These are phyloP conservation scores for Perdita meconis DNA, from an alignment of 2,888 invertebrate species.

Conservation along the genomic window DNA sequence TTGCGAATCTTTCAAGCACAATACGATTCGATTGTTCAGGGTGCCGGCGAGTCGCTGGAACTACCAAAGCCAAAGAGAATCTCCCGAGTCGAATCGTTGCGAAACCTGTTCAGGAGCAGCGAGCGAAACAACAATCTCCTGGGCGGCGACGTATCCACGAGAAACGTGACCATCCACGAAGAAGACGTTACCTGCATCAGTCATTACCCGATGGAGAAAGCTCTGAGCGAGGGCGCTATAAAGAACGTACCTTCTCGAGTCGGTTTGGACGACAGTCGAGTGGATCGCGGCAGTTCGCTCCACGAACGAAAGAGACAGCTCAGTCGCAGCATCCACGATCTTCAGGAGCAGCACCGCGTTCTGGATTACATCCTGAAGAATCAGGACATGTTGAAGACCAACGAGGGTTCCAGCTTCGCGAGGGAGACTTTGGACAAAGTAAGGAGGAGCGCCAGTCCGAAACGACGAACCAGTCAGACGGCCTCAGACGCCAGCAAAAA, in stretches of 20 bases:
- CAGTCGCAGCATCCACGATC: slow-evolving; percentile 79
- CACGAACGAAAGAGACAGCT: slow-evolving; percentile 73
- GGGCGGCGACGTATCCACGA: slow-evolving; percentile 59
- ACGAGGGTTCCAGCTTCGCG: slow-evolving; percentile 70
- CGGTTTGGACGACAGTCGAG: slow-evolving; percentile 61
- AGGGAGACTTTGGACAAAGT: slow-evolving; percentile 68
- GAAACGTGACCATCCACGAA: slow-evolving; percentile 74
- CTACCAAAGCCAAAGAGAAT: slow-evolving; percentile 81
- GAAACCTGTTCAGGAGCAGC: slow-evolving; percentile 84
- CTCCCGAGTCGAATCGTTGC: slow-evolving; percentile 86
- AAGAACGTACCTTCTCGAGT: slow-evolving; percentile 62
- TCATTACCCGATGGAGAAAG: slow-evolving; percentile 79
- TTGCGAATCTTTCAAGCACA: background rate
- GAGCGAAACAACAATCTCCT: slow-evolving; percentile 73
- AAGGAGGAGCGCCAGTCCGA: slow-evolving; percentile 38
- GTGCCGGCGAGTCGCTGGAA: slow-evolving; percentile 44
- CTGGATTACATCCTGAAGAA: slow-evolving; percentile 79
- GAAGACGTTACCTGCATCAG: slow-evolving; percentile 67
- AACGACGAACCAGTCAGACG: slow-evolving; percentile 31
- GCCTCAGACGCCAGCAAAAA: slow-evolving; percentile 47
- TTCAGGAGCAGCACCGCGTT: slow-evolving; percentile 80
- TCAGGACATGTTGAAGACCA: slow-evolving; percentile 73
- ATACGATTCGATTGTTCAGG: slow-evolving; percentile 17
- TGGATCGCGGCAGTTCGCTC: slow-evolving; percentile 52
- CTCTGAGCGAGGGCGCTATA: slow-evolving; percentile 79